Conservation (phyloP, 2,888 invertebrate genomes). For the Heliconius ethilla region DNA sequence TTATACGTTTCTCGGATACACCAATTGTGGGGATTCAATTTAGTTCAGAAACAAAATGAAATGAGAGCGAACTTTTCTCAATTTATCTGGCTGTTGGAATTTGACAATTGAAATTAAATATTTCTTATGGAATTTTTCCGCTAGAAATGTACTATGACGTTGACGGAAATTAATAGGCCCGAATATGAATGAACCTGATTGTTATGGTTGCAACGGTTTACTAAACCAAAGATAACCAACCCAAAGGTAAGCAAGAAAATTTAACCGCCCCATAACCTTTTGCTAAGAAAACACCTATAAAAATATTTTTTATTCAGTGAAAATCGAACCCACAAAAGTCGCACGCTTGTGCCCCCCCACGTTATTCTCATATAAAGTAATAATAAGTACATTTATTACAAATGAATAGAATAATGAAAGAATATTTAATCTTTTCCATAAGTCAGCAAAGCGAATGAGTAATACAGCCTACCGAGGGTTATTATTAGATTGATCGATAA, state of each 20-base stretch:
- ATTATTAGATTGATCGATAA: slow-evolving; percentile 26
- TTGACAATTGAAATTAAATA: background rate
- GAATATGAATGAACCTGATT: too few species aligned
- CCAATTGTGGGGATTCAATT: slow-evolving; percentile 12
- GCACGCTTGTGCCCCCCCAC: too few species aligned
- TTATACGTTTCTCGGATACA: slow-evolving; percentile 13
- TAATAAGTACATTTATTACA: background rate
- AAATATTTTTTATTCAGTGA: too few species aligned
- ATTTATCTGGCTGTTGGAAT: slow-evolving; percentile 1
- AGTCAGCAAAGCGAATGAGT: background rate
- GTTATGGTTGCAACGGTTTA: too few species aligned
- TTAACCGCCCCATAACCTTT: too few species aligned
- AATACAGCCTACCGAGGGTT: background rate
- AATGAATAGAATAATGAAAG: background rate
- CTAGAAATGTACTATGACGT: background rate
- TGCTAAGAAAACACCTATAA: too few species aligned
- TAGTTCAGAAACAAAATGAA: slow-evolving; percentile 5
- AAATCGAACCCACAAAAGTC: too few species aligned
- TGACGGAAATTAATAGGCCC: too few species aligned
- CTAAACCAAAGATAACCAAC: too few species aligned
- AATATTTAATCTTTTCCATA: background rate
- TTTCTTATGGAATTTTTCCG: background rate
- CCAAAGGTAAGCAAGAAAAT: too few species aligned
- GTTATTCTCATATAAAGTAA: too few species aligned
- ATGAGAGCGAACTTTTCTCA: background rate